Evolutionary conservation across 2,888 invertebrate species (phyloP).

Genomic region (Dryococelus australis): DNA sequence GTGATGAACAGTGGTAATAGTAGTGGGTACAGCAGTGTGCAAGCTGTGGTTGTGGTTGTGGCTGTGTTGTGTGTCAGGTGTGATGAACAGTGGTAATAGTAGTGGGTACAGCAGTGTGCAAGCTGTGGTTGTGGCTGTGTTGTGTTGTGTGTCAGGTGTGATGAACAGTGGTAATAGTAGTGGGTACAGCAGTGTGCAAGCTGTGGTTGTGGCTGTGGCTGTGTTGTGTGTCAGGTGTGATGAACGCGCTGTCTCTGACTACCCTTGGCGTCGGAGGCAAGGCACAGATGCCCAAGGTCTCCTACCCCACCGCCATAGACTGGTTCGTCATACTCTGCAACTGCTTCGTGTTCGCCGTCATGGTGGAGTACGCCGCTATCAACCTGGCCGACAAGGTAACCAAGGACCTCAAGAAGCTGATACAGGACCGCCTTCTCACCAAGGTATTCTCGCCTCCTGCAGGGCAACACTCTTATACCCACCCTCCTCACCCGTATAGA

Average conservation of each 20-base stretch:
- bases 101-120: no score
- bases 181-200: no score
- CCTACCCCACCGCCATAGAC: slow-evolving; percentile 69
- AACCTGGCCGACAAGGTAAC: slow-evolving; percentile 64
- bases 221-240: slow-evolving; percentile 61
- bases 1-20: no score
- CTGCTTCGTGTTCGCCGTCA: slow-evolving; percentile 68
- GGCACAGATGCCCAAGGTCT: slow-evolving; percentile 66
- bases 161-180: slow-evolving; percentile 56
- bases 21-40: no score
- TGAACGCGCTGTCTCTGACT: slow-evolving; percentile 69
- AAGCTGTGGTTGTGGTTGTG: no score
- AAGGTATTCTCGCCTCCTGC: slow-evolving; percentile 34
- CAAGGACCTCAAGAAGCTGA: slow-evolving; percentile 55
- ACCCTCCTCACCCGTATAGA: no score
- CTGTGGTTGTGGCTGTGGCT: no score
- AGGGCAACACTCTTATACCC: slow-evolving; percentile 4
- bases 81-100: no score
- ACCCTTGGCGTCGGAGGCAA: slow-evolving; percentile 69
- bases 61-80: slow-evolving; percentile 57
- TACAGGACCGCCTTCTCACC: slow-evolving; percentile 47
- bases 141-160: slow-evolving; percentile 59
- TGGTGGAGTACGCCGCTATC: slow-evolving; percentile 69
- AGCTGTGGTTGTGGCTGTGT: no score
- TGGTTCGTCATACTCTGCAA: slow-evolving; percentile 69